Evolutionary conservation across 2,888 invertebrate genomes (phyloP), one percentile per base, ranked within the genome.

Genomic region (Phlogophora meticulosa): DNA sequence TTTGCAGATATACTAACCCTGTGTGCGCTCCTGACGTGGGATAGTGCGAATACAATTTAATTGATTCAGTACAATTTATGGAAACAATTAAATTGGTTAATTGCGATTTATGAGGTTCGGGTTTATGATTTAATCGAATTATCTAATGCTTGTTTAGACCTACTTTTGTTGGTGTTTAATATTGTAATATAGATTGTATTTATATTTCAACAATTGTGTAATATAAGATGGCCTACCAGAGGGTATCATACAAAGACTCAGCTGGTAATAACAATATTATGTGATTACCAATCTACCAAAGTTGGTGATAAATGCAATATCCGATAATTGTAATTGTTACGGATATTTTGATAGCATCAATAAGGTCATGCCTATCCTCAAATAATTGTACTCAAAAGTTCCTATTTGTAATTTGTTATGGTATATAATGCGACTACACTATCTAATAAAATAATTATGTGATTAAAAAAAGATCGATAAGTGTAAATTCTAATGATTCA

Each of bases 81-180:
- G 46, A 53, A 74, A 64, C 74, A 64, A 69, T 74, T 64, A 45
- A 69, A 74, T 74, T 64, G 60, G 52, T 63, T 63, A 59, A 74
- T 36, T 11, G 13, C 22, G 17, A 64, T 74, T 57, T 60, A 57
- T 69, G 59, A 48, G 32, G 24, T 45, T 67, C 45, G 28, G 52
- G 48, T 68, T 63, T 45, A 20, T n/a, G n/a, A 57, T 63, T 63
- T 32, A 53, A 42, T 67, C 51, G 49, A 36, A 48, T 48, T 66
- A 42, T 43, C 11, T 36, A 43, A 43, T 56, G 42, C 22, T 42
- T 53, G 40, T 63, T 49, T 43, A 38, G 36, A 43, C 9, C 0
- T 20, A 5, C 24, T 3, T 28, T 40, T 40, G 70, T 49, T 42
- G 15, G 28, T 28, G 28, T 5, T 1, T 28, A 22, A 17, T 36